Evolutionary conservation across 2,888 invertebrate species (phyloP).

Genomic region (Keiferia lycopersicella): DNA sequence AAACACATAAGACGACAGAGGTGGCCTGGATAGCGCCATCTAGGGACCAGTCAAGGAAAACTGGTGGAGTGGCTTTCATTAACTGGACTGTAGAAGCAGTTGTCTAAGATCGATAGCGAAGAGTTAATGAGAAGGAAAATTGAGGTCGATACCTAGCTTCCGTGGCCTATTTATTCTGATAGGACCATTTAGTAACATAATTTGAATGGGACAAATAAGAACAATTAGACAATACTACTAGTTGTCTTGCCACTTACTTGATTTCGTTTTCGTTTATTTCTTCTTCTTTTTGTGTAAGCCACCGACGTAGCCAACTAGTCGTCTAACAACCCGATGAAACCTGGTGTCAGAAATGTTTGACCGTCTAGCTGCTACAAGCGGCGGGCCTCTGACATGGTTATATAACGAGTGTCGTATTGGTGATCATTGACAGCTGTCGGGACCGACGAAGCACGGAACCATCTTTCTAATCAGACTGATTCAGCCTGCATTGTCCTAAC

Average conservation of each 20-base stretch:
- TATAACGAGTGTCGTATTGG: too few species aligned
- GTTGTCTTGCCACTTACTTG: too few species aligned
- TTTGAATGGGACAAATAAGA: neutral
- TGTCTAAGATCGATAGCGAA: neutral
- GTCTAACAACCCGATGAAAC: too few species aligned
- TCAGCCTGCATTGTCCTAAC: too few species aligned
- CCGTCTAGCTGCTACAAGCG: too few species aligned
- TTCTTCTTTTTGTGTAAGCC: neutral
- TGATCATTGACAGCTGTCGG: too few species aligned
- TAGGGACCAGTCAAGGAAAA: neutral
- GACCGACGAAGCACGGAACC: too few species aligned
- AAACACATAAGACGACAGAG: neutral
- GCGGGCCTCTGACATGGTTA: too few species aligned
- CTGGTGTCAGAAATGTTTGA: too few species aligned
- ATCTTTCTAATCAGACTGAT: too few species aligned
- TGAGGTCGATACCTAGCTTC: neutral
- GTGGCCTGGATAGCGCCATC: neutral
- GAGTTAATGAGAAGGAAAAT: neutral
- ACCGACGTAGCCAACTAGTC: neutral
- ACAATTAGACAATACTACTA: too few species aligned
- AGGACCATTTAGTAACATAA: neutral
- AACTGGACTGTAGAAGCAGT: neutral
- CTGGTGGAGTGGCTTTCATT: neutral
- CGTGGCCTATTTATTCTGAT: neutral
- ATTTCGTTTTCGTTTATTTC: neutral